Base-by-base conservation (phyloP, 2,113 vertebrate species). In the Eptesicus fuscus region DNA sequence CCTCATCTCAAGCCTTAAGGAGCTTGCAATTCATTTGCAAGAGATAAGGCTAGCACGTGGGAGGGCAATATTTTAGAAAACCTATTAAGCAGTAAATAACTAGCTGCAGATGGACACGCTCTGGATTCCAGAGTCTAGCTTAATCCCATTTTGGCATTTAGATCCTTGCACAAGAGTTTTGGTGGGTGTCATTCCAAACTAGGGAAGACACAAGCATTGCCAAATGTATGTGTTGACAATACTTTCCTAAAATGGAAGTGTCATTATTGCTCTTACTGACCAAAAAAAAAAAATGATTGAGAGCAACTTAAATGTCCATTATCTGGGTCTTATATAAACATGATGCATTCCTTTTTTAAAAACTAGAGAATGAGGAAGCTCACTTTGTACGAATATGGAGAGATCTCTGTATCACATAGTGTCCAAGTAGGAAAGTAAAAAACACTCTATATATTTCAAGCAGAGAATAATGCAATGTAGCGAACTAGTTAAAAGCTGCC, bases 241-340 rank as follows among this genome's bases (percentile, higher is more conserved):
- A 59, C 28, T 74, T 90, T 79, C 77, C 51, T 90, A 87, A 97
- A 74, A 63, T 69, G 17, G n/a, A 84, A 87, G 47, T 71, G n/a
- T 67, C 20, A 14, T 83, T 89, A 56, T 37, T 73, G 37, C 4
- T 47, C 44, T 78, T 90, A 65, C 30, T 80, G 59, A 95, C 73
- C n/a, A n/a, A 22, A 56, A 56, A 56, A 56, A 18, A 87, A 82
- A 93, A 17, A 56, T 67, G 53, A 74, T 11, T 63, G 74, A 83
- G 25, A 88, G 17, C 28, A 77, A 73, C 25, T 42, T 82, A 87
- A 73, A 86, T 59, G 82, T 35, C 51, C 28, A 65, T 23, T 35
- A 61, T 51, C 7, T 71, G 51, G 11, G n/a, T 30, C 37, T 84
- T 82, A 77, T 40, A 14, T 67, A 79, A 74, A 93, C 11, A 86